phyloP scores from a whole-genome alignment of 2,888 invertebrate species.

The Liopterus haemorrhoidalis region DNA sequence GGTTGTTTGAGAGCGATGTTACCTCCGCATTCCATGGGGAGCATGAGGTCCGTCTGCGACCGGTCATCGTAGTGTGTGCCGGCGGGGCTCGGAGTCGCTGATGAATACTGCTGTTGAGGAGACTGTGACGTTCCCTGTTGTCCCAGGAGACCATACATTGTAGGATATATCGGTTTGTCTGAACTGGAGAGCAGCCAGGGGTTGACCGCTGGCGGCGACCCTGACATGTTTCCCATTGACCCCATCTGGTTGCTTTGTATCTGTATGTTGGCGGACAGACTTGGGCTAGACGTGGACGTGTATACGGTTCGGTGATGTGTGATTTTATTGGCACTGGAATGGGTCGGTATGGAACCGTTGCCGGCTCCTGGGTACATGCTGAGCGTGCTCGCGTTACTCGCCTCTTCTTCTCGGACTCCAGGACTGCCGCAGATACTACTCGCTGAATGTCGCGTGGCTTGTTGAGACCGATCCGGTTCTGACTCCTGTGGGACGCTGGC shows the following conservation, averaged over 20 bases:
- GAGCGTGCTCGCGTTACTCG: conserved; percentile 62
- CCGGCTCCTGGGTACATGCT: conserved; percentile 53
- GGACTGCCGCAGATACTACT: conserved; percentile 51
- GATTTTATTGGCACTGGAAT: conserved; percentile 35
- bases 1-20: conserved; percentile 56
- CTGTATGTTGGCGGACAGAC: conserved; percentile 46
- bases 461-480: conserved; percentile 15
- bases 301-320: conserved; percentile 60
- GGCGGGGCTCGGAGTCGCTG: conserved; percentile 49
- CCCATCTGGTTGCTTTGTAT: conserved; percentile 44
- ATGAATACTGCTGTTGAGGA: conserved; percentile 52
- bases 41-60: conserved; percentile 55
- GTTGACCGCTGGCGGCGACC: conserved; percentile 55
- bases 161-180: conserved; percentile 59
- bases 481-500: conserved; percentile 37
- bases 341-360: conserved; percentile 27
- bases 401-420: conserved; percentile 66
- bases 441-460: conserved; percentile 30
- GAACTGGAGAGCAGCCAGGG: conserved; percentile 70
- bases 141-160: conserved; percentile 59
- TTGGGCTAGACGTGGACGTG: conserved; percentile 59
- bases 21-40: conserved; percentile 55
- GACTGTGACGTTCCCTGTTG: conserved; percentile 50
- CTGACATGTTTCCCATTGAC: conserved; percentile 43
- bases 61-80: conserved; percentile 63